Evolutionary conservation across 2,888 invertebrate species (phyloP).

Genomic region (Trissolcus japonicus): DNA sequence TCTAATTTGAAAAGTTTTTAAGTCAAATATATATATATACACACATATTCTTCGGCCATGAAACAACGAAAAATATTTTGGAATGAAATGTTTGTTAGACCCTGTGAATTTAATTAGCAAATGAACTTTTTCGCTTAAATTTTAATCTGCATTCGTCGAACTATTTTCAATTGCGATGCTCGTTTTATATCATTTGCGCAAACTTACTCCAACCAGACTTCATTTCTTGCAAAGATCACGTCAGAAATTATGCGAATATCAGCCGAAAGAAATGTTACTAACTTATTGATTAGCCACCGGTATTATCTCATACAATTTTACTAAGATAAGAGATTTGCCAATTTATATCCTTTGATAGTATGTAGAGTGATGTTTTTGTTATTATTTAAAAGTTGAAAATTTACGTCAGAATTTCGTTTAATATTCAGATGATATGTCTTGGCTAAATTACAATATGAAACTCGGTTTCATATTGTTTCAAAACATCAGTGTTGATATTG

Average conservation of each 20-base stretch:
- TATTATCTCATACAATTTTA: no score
- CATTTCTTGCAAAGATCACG: constrained; percentile 7
- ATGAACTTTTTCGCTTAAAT: constrained; percentile 29
- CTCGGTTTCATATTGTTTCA: no score
- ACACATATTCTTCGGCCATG: constrained; percentile 14
- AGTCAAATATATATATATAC: constrained; percentile 45
- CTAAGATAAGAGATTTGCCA: no score
- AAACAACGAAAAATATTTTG: constrained; percentile 29
- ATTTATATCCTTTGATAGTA: no score
- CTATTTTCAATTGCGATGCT: constrained; percentile 12
- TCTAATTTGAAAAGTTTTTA: constrained; percentile 55
- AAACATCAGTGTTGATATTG: no score
- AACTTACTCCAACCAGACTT: neutral
- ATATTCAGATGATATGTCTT: no score
- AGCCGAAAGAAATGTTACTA: neutral
- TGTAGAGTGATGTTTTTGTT: no score
- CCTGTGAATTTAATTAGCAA: constrained; percentile 42
- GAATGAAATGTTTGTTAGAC: constrained; percentile 34
- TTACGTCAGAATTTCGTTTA: no score
- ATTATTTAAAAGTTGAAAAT: no score
- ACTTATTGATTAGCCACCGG: constrained; percentile 4
- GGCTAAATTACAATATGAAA: no score
- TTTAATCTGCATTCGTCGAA: constrained; percentile 4
- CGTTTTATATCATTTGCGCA: constrained; percentile 30
- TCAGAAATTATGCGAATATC: constrained; percentile 18